Percentiles rank a stretch among this genome's conserved stretches.
These are phyloP conservation scores for Hirudinaria manillensis DNA, from an alignment of 2,888 invertebrate genomes.

Conservation along the genomic window DNA sequence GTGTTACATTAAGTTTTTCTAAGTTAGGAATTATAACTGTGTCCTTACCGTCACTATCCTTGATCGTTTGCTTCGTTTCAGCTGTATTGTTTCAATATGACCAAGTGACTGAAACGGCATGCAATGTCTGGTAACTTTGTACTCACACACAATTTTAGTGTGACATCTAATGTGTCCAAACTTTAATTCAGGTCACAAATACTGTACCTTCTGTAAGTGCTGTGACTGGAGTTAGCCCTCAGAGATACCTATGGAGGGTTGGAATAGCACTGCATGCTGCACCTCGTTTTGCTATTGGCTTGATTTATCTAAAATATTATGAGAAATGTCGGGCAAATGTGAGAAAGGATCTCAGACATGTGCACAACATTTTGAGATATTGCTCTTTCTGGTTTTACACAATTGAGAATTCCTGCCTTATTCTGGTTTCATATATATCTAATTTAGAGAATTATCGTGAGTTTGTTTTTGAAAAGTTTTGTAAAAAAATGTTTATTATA, in stretches of 20 bases:
- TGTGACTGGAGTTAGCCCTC: conserved; percentile 79
- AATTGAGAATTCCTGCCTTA: conserved; percentile 76
- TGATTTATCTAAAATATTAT: conserved; percentile 72
- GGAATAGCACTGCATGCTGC: conserved; percentile 81
- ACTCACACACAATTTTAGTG: background rate
- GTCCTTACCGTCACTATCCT: conserved; percentile 74
- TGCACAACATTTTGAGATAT: conserved; percentile 34
- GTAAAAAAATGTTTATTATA: conserved; percentile 21
- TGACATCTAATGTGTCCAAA: background rate
- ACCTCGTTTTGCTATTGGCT: conserved; percentile 72
- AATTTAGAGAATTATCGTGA: conserved; percentile 82
- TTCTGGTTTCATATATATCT: conserved; percentile 85
- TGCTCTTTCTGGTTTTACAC: conserved; percentile 63
- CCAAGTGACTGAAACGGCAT: conserved; percentile 89
- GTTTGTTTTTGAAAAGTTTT: conserved; percentile 42
- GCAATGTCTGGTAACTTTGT: conserved; percentile 67
- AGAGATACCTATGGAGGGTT: conserved; percentile 84
- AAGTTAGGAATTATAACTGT: conserved; percentile 76
- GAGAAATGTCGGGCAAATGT: conserved; percentile 57
- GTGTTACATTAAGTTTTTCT: conserved; percentile 44
- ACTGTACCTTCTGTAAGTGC: conserved; percentile 91
- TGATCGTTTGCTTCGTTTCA: conserved; percentile 79
- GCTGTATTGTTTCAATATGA: conserved; percentile 84
- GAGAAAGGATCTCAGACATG: background rate
- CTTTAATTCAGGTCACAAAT: conserved; percentile 72